These are phyloP conservation scores for Arge pagana DNA, from an alignment of 2,888 invertebrate species.

Conservation along the genomic window DNA sequence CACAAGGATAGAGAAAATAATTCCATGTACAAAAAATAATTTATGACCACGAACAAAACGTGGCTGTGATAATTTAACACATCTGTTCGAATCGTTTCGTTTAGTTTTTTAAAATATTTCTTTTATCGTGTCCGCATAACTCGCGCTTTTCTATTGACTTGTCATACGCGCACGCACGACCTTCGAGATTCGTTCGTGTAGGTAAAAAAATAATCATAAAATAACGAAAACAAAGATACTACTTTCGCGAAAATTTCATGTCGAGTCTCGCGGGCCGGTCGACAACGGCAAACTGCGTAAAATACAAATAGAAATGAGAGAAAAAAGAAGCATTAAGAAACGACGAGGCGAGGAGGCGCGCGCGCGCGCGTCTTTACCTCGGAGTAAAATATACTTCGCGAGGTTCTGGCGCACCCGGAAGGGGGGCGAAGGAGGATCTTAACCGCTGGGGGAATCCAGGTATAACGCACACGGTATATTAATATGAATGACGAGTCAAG, in stretches of 20 bases:
- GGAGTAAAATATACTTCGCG: background rate
- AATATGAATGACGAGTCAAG: slow-evolving; percentile 50
- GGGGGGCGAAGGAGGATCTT: too few species aligned
- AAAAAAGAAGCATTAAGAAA: background rate
- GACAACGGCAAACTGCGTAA: slow-evolving; percentile 6
- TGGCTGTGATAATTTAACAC: background rate
- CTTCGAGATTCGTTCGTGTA: too few species aligned
- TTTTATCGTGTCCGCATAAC: too few species aligned
- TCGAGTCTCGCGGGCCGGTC: too few species aligned
- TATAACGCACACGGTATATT: slow-evolving; percentile 38
- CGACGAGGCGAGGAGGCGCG: background rate
- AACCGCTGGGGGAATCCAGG: too few species aligned
- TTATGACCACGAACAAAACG: background rate
- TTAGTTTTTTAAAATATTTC: too few species aligned
- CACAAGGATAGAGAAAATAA: background rate
- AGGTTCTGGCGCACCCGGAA: background rate
- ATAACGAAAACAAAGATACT: too few species aligned
- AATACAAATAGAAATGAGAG: background rate
- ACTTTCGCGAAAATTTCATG: too few species aligned
- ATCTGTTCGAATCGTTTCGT: background rate
- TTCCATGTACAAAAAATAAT: too few species aligned
- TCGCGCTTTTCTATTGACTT: too few species aligned
- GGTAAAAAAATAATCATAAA: too few species aligned
- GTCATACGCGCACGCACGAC: too few species aligned
- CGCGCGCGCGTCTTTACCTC: slow-evolving; percentile 7